These are phyloP conservation scores for Plebejus argus DNA, from an alignment of 2,888 invertebrate species.

Conservation along the genomic window DNA sequence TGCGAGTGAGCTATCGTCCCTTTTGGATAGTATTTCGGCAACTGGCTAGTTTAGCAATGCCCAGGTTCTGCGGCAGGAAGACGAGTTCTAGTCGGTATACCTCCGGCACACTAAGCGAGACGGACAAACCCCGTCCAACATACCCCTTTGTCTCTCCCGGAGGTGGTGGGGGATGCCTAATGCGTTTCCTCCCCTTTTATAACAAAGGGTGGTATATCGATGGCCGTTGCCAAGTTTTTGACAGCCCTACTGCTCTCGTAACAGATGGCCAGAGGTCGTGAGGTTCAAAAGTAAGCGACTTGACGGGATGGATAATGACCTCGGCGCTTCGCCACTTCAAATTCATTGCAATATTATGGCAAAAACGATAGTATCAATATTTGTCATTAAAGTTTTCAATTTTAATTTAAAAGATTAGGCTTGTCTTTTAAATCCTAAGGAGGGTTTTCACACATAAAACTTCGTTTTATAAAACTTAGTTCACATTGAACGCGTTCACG, in stretches of 20 bases:
- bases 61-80: too few relatives aligned
- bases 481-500: too few relatives aligned
- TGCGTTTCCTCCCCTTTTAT: background rate
- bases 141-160: background rate
- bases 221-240: background rate
- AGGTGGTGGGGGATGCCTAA: background rate
- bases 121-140: background rate
- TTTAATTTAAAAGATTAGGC: background rate
- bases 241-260: background rate
- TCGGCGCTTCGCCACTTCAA: background rate
- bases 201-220: background rate
- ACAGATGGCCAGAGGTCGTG: constrained; percentile 9
- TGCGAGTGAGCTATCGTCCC: too few relatives aligned
- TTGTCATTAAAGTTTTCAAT: background rate
- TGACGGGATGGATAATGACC: constrained; percentile 13
- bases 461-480: too few relatives aligned
- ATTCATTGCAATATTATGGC: background rate
- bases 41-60: too few relatives aligned
- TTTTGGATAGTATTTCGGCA: too few relatives aligned
- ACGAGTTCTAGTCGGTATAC: too few relatives aligned
- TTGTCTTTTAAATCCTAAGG: too few relatives aligned
- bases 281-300: constrained; percentile 2
- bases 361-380: background rate
- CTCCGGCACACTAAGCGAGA: background rate
- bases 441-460: too few relatives aligned